Evolutionary conservation across 2,113 vertebrate species (phyloP).

Genomic region (Paradisaea rubra): DNA sequence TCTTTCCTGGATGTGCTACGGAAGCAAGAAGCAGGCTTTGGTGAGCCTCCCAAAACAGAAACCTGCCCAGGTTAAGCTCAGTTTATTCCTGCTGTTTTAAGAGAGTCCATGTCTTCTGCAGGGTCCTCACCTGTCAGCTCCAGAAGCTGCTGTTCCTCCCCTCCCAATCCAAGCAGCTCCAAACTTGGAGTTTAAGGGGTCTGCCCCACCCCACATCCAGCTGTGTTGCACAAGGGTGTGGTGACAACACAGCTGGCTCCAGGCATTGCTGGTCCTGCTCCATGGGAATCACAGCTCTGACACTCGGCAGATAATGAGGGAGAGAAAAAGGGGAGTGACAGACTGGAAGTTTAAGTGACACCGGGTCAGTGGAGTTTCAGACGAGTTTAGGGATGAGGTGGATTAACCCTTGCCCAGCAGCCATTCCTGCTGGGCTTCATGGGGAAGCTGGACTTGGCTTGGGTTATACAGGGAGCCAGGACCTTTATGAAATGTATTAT

Average conservation of each 20-base stretch:
- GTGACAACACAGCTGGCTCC: neutral
- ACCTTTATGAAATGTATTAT: neutral
- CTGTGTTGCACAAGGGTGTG: neutral
- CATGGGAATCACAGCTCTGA: neutral
- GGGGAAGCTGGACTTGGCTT: neutral
- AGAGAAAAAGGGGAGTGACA: neutral
- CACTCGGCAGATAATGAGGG: neutral
- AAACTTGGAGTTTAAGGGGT: neutral
- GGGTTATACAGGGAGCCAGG: neutral
- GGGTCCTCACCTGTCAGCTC: too few species aligned
- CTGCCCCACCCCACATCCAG: neutral
- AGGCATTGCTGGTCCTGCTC: neutral
- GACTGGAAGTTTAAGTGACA: neutral
- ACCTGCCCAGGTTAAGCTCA: neutral
- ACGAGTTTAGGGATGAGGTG: neutral
- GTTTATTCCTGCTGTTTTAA: accelerated
- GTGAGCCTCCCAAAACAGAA: neutral
- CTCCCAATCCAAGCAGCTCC: accelerated
- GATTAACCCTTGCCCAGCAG: neutral
- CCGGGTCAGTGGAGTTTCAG: neutral
- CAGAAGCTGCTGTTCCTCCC: accelerated
- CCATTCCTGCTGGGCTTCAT: neutral
- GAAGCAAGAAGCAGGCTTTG: neutral
- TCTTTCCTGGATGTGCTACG: accelerated
- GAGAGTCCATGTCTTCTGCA: too few species aligned